Evolutionary conservation across 2,888 invertebrate species (phyloP), one percentile per base, ranked within the genome.

Genomic region (Drosophila nr. perissopoda): DNA sequence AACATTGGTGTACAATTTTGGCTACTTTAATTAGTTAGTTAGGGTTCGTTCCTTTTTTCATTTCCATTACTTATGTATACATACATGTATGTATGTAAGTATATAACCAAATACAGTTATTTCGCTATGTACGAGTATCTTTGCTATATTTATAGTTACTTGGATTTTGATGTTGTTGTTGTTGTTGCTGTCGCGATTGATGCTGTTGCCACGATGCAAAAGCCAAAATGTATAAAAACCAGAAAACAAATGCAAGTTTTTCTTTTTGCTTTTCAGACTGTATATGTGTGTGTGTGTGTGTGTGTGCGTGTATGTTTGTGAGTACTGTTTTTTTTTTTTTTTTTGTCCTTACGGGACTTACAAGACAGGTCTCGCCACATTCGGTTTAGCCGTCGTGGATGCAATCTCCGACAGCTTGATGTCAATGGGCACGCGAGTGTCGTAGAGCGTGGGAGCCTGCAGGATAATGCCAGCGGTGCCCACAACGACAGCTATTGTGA

Each of bases 381-480:
- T 96, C 87, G 97, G 97, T 94, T 97, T 97, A 93, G 97, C 96
- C 91, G 97, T 97, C 89, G 97, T 96, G 91, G 97, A 96, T 91
- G 97, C 97, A 91, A 98, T 97, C 94, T 98, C 97, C 69, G 97
- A 97, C 81, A 97, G 95, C 91, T 96, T 96, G 91, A 97, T 96
- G 94, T 97, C 97, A 92, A 98, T 97, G 78, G 98, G 97, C 89
- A 96, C 95, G 85, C 98, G 95, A 92, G 97, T 97, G 94, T 98
- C 98, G 94, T 98, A 98, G 77, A 98, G 94, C 71, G 98, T 98
- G 52, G 98, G 98, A 75, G 98, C 98, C 94, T 98, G 98, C 83
- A 98, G 95, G 91, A 98, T 98, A 92, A 98, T 98, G 63, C 98
- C 98, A 34, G 97, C 97, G 61, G 97, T 98, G 52, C 99, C 99